phyloP scores from a whole-genome alignment of 2,888 invertebrate species.

The Drosophila kambysellisi region DNA sequence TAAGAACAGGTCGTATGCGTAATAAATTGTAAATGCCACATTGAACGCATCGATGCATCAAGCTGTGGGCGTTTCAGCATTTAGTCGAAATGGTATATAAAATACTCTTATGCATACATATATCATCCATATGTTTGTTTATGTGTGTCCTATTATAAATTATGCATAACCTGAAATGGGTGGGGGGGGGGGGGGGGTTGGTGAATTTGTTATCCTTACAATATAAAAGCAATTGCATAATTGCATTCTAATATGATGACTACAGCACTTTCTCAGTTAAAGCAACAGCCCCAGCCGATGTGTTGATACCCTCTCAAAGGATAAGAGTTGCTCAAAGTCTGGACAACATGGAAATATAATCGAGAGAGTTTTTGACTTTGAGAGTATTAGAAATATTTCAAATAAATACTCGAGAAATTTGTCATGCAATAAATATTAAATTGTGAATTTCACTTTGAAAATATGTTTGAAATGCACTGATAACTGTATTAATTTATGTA shows the following conservation, averaged over 20 bases:
- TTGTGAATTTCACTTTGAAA: background rate
- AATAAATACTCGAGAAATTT: background rate
- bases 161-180: conserved; percentile 47
- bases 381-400: background rate
- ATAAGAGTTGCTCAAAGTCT: too few relatives aligned
- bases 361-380: background rate
- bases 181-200: background rate
- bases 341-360: background rate
- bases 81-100: conserved; percentile 26
- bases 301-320: conserved; percentile 12
- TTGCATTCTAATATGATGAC: conserved; percentile 73
- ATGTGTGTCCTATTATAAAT: conserved; percentile 53
- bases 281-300: background rate
- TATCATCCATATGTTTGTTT: conserved; percentile 11
- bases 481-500: background rate
- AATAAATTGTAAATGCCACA: conserved; percentile 51
- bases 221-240: conserved; percentile 69
- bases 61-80: conserved; percentile 30
- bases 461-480: background rate
- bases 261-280: conserved; percentile 45
- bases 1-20: conserved; percentile 38
- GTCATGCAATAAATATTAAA: background rate
- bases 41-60: conserved; percentile 38
- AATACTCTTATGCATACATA: background rate
- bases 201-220: conserved; percentile 25